Evolutionary conservation across 2,113 vertebrate species (phyloP).

Genomic region (Furnarius figulus): DNA sequence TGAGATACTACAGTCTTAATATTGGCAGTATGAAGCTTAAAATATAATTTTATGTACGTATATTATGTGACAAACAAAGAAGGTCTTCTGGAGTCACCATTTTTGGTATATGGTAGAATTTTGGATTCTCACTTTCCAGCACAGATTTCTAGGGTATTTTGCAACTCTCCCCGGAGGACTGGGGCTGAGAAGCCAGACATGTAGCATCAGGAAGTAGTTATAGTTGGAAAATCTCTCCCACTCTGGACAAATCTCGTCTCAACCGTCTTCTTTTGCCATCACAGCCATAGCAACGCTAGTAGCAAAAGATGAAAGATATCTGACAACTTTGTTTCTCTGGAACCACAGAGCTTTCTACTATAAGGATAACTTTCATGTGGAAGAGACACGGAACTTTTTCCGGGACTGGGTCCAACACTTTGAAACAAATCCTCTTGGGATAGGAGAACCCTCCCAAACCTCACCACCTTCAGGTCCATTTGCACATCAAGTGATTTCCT

Average conservation of each 20-base stretch:
- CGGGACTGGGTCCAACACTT: constrained; percentile 23
- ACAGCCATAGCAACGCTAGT: not conserved
- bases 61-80: not conserved
- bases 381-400: constrained; percentile 50
- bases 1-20: not conserved
- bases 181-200: constrained; percentile 1
- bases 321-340: constrained; percentile 55
- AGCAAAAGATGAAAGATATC: constrained; percentile 44
- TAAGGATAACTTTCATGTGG: constrained; percentile 50
- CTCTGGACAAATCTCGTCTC: constrained; percentile 9
- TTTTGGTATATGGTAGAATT: not conserved
- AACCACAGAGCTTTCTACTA: constrained; percentile 40
- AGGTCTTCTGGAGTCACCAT: not conserved
- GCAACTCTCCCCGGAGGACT: not conserved
- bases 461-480: constrained; percentile 23
- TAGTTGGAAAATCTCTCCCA: constrained; percentile 34
- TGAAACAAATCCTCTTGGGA: constrained; percentile 51
- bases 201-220: constrained; percentile 40
- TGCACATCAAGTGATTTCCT: constrained; percentile 25
- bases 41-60: not conserved
- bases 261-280: constrained; percentile 47
- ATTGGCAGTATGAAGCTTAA: not conserved
- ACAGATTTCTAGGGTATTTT: constrained; percentile 35
- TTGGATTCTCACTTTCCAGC: not conserved
- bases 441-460: constrained; percentile 8